Base-by-base conservation (phyloP, 2,888 invertebrate genomes). In the Zygogramma bicolorata region DNA sequence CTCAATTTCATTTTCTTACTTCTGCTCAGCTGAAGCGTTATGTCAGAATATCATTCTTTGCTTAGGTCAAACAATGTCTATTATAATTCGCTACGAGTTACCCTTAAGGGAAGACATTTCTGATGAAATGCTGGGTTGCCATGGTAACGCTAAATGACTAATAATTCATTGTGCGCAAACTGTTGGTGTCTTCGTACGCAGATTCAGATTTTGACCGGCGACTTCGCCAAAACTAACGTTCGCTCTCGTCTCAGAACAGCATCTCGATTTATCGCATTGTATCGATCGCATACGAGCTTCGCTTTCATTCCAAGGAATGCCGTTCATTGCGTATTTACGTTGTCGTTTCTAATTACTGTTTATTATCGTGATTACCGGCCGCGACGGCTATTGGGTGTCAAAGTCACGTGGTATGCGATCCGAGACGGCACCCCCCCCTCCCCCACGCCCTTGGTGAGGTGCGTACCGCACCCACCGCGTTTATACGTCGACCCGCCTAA, bases 261-360 rank as follows among this genome's bases (percentile, higher is more conserved):
- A 53, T 53, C 53, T 25, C 25, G 10, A 1, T 1, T 25, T n/a
- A 13, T n/a, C 38, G 10, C 38, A 38, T 7, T 42, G 34, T 20
- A 70, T 68, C 53, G 70, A 66, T 59, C 67, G 34, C 42, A 73
- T 68, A 68, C 68, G 68, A 60, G 67, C 67, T 46, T 70, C 67
- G 66, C 3, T 59, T 63, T 20, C 10, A 70, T 53, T 53, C 8
- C 25, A 22, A 68, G 65, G 49, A 31, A 53, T 71, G 62, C 60
- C 66, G 40, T 83, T 82, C 82, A 83, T 85, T 83, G 84, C 82
- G 81, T 84, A 85, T 85, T 86, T 85, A 84, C 81, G 81, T 82
- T 82, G 85, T 84, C 84, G 84, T 81, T 83, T 83, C 83, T 86
- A 86, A 86, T 86, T 86, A 85, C 84, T 82, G 85, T 85, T 85